Conservation (phyloP, 92 coral and sea anemone species). For the Micromussa lordhowensis region DNA sequence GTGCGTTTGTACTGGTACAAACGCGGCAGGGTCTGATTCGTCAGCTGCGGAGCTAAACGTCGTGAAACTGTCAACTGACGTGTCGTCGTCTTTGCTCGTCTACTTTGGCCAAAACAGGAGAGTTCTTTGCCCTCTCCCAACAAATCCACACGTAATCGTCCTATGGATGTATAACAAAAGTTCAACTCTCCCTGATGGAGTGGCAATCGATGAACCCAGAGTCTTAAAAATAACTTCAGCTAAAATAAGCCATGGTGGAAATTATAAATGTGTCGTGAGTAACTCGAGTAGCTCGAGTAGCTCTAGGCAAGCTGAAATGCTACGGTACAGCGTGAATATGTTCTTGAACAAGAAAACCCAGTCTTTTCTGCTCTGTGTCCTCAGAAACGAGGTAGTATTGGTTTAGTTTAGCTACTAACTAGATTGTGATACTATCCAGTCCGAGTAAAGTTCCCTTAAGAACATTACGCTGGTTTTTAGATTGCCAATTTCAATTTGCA, state of each 20-base stretch:
- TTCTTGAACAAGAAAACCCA: too few relatives aligned
- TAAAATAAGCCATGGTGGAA: background rate
- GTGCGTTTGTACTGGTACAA: constrained; percentile 1
- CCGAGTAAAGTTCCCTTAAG: too few relatives aligned
- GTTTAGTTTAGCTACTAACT: too few relatives aligned
- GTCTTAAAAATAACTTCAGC: background rate
- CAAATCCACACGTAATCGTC: background rate
- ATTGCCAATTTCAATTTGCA: too few relatives aligned
- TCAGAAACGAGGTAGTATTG: too few relatives aligned
- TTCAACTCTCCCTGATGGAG: background rate
- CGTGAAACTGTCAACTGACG: background rate
- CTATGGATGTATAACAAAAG: background rate
- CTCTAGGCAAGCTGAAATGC: background rate
- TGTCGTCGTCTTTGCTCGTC: background rate
- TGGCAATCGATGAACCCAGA: background rate
- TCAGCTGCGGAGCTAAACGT: background rate
- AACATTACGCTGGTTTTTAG: too few relatives aligned
- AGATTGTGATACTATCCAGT: too few relatives aligned
- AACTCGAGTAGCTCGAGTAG: background rate
- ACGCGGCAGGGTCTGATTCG: background rate
- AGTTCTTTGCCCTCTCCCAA: background rate
- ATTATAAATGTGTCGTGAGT: background rate
- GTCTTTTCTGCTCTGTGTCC: too few relatives aligned
- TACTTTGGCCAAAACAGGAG: background rate
- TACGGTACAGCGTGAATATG: background rate